Percentiles rank a stretch among this genome's conserved stretches.
Evolutionary conservation across 64 coral and sea anemone genomes (phyloP).

Genomic region (Montipora capricornis): DNA sequence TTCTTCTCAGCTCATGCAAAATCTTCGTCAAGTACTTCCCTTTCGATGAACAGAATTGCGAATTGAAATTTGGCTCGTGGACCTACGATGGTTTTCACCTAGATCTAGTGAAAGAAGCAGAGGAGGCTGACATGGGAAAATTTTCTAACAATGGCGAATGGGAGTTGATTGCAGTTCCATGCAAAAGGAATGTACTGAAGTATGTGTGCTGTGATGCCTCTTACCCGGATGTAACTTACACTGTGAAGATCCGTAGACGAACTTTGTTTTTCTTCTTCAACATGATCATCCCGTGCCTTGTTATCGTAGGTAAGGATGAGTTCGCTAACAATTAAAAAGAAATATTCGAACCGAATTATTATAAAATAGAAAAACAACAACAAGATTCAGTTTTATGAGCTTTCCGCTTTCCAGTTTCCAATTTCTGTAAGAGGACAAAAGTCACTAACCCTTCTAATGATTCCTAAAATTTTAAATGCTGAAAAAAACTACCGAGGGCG

Average conservation of each 20-base stretch:
- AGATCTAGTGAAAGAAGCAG: constrained; percentile 59
- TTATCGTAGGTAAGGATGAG: constrained; percentile 65
- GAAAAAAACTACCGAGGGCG: no score
- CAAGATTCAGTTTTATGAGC: no score
- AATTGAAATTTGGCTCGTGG: constrained; percentile 83
- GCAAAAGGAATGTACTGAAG: constrained; percentile 35
- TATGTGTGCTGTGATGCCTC: constrained; percentile 74
- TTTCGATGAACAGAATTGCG: constrained; percentile 89
- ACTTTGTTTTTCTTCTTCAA: constrained; percentile 84
- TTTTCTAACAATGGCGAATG: constrained; percentile 80
- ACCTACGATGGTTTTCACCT: constrained; percentile 74
- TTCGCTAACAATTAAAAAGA: not conserved
- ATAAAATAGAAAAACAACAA: no score
- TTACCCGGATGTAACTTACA: constrained; percentile 77
- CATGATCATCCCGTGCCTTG: constrained; percentile 76
- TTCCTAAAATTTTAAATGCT: no score
- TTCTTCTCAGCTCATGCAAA: constrained; percentile 91
- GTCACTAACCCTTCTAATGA: no score
- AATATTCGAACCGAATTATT: no score
- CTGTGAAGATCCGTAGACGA: constrained; percentile 57
- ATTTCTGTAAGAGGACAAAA: no score
- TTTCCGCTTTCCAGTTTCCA: no score
- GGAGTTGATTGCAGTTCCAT: constrained; percentile 63
- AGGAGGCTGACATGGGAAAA: constrained; percentile 19
- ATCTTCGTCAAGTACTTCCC: constrained; percentile 94